Percentiles rank a stretch among this genome's conserved stretches.
These are phyloP conservation scores for Propithecus perrieri DNA, from an alignment of 2,797 vertebrate species.

Conservation along the genomic window DNA sequence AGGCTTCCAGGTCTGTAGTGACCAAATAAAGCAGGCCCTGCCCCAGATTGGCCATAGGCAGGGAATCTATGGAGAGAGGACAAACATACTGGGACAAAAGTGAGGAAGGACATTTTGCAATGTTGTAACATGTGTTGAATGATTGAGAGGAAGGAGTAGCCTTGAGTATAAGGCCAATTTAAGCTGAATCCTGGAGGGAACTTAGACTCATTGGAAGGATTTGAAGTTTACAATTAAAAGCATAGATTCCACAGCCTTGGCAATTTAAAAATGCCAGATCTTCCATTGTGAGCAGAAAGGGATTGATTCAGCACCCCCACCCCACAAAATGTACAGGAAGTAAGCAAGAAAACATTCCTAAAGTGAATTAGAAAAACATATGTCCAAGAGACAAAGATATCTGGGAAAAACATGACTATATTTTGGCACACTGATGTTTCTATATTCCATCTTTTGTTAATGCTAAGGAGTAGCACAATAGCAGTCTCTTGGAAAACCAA, in stretches of 20 bases:
- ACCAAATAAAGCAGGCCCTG: background rate
- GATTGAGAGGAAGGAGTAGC: background rate
- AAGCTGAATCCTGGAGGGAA: background rate
- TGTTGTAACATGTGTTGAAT: background rate
- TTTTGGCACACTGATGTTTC: background rate
- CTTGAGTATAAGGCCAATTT: background rate
- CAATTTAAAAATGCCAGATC: constrained; percentile 13
- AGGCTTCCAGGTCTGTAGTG: background rate
- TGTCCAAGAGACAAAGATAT: background rate
- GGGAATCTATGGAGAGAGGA: background rate
- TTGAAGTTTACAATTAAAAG: constrained; percentile 30
- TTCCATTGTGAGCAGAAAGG: background rate
- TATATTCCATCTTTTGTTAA: background rate
- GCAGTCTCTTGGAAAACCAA: background rate
- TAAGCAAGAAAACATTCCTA: background rate
- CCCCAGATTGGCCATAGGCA: background rate
- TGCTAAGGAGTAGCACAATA: background rate
- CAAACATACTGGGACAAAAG: background rate
- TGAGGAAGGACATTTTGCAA: background rate
- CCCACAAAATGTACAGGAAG: background rate
- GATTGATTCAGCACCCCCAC: background rate
- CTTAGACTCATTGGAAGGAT: background rate
- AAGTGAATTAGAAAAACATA: background rate
- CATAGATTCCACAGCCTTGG: background rate
- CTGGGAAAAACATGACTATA: background rate